Base-by-base conservation (phyloP, 53 echinoderm and acorn worm genomes). In the Actinopyga echinites region DNA sequence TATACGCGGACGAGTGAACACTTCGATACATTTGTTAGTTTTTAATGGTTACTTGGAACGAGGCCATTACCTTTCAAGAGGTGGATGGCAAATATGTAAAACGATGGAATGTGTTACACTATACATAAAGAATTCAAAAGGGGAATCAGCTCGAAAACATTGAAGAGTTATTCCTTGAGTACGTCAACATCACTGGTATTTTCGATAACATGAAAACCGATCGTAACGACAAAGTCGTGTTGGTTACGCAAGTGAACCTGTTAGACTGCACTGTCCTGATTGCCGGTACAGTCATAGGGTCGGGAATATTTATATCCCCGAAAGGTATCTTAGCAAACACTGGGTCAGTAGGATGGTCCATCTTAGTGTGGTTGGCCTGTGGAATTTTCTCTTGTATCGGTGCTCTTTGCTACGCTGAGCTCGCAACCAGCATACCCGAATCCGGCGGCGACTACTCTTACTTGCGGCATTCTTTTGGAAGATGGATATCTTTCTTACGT, bases 221-320 rank as follows among this genome's bases (percentile, higher is more conserved):
- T 8, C 28, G 13, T 28, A 22, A 24, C 15, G 21, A 62, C 8
- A 62, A 62, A 62, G 91, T 93, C 17, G 86, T 67, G 19, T 71
- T 93, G 8, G 44, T 66, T 67, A 85, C 79, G 28, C 86, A 91
- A 30, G 55, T 93, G 12, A 86, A 80, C 9, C 33, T 88, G 22
- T 30, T 64, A 1, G 93, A 83, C 36, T 79, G 89, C 75, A 79
- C 89, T 10, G 86, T 78, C 19, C 59, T 91, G 19, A 65, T 85
- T n/a, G 91, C 90, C 12, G 95, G 95, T 20, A 87, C 66, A 23
- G 79, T 93, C 37, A 93, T 95, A n/a, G 95, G 95, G 1, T 91
- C 95, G 6, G 95, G 95, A 1, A 95, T 95, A 30, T 95, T 95
- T 75, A 83, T 95, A 20, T 89, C 89, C 13, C 91, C 91, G 25